Evolutionary conservation across 1,140 invertebrate genomes (phyloP), one percentile per base, ranked within the genome.

Genomic region (Papilio glaucus): DNA sequence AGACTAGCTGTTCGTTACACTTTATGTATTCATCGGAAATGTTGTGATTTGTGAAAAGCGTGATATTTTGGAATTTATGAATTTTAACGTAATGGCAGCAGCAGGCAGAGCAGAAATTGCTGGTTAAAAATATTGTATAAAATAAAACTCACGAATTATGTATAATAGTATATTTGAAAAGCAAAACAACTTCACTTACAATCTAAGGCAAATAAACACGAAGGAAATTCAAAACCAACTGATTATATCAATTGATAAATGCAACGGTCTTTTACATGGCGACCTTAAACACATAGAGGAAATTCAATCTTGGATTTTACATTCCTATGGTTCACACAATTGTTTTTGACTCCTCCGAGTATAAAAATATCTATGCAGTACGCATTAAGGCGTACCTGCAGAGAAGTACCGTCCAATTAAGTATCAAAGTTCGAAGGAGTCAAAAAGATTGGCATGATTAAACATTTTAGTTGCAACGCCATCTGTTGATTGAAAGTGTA

Each of bases 241-340:
- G 61, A 63, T 63, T 63, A 63, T 4, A 63, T 63, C 61, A 63
- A 37, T 39, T 63, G 61, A 38, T 53, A 53, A 63, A 63, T 39
- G 61, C 61, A 12, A 38, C 2, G 29, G 29, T 63, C 13, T 63
- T 10, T 39, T 38, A 26, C 8, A 53, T 12, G 7, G 49, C 49
- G 18, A 53, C 9, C 8, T 53, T 33, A 12, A 9, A 53, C 41
- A 15, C 12, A 0, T 24, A 24, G 21, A 53, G 21, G 21, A 53
- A 24, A 53, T 26, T 24, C 9, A 21, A 49, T 49, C 45, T 49
- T 18, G 18, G 45, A 49, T 53, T 24, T 18, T 15, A 49, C 8
- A 49, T 49, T 49, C 42, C 42, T 9, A 10, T 18, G 5, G 5
- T 15, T 18, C 0, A n/a, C n/a, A 45, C 2, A 13, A 42, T n/a